Evolutionary conservation across 1,140 invertebrate species (phyloP), one percentile per base, ranked within the genome.

Genomic region (Coenobita brevimanus): DNA sequence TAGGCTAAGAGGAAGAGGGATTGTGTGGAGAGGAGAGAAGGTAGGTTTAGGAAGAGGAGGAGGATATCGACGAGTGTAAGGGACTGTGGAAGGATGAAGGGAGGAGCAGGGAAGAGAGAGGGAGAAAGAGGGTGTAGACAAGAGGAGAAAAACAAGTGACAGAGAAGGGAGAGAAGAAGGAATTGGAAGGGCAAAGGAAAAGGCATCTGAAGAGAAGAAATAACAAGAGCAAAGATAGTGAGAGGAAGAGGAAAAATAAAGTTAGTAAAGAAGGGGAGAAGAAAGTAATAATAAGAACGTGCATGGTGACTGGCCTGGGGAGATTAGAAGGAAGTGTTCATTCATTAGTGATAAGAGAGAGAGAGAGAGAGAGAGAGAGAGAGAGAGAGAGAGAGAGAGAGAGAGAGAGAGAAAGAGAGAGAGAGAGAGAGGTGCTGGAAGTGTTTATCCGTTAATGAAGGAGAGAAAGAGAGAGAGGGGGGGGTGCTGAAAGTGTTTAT

Each of bases 401-500:
- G n/a, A 57, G n/a, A 57, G n/a, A n/a, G 10, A 13, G 54, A n/a
- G n/a, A 57, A 13, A n/a, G 13, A 13, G 54, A 57, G n/a, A 57
- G 54, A 57, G n/a, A n/a, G n/a, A 13, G n/a, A n/a, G n/a, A 57
- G 54, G 13, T 57, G 13, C n/a, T 57, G 54, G n/a, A 57, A n/a
- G 13, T 57, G n/a, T 57, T 10, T 57, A 57, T 57, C 54, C n/a
- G 54, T 13, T 10, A n/a, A n/a, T 57, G n/a, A 57, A 57, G n/a
- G 54, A n/a, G 54, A 57, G 54, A 57, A n/a, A 57, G 54, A 57
- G 54, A 57, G 54, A 57, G n/a, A 57, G 54, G n/a, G 54, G n/a
- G 54, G n/a, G 54, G 54, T 57, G 54, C 54, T 13, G n/a, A n/a
- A n/a, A n/a, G 54, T 13, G 13, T 10, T 10, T 13, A n/a, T n/a